Percentiles rank a stretch among this genome's conserved stretches.
Evolutionary conservation across 2,113 vertebrate species (phyloP).

Genomic region (Eulemur macaco): DNA sequence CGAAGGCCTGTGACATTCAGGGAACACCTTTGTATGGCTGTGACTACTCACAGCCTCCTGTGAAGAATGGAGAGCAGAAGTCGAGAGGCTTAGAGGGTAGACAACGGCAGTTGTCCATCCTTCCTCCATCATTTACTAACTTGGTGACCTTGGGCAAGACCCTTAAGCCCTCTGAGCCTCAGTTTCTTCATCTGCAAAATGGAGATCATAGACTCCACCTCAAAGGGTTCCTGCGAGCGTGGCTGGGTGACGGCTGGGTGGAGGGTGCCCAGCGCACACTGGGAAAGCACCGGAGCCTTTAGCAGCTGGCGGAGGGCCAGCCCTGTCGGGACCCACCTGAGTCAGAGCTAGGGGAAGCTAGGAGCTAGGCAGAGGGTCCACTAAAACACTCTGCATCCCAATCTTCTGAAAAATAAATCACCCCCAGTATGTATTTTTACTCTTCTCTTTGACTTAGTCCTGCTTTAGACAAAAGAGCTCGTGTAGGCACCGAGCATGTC

Average conservation of each 20-base stretch:
- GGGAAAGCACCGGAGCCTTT: background rate
- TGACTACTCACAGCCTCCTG: background rate
- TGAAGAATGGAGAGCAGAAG: background rate
- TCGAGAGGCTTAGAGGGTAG: background rate
- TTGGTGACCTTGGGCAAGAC: background rate
- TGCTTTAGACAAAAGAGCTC: background rate
- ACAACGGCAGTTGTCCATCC: background rate
- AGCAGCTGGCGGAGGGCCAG: background rate
- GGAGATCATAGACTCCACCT: background rate
- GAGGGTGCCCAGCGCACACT: fast-evolving
- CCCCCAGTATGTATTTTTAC: background rate
- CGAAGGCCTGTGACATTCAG: background rate
- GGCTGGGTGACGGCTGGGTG: background rate
- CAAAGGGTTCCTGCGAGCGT: background rate
- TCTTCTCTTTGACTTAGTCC: background rate
- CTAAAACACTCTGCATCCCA: background rate
- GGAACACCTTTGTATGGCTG: fast-evolving
- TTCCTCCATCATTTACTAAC: background rate
- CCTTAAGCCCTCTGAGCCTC: background rate
- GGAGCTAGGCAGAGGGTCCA: background rate
- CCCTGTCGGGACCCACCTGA: background rate
- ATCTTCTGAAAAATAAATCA: background rate
- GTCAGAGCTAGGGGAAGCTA: background rate
- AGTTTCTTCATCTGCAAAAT: background rate
- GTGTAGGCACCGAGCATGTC: background rate